Percentiles rank a stretch among this genome's conserved stretches.
Evolutionary conservation across 2,113 vertebrate genomes (phyloP).

Genomic region (Ornithorhynchus anatinus): DNA sequence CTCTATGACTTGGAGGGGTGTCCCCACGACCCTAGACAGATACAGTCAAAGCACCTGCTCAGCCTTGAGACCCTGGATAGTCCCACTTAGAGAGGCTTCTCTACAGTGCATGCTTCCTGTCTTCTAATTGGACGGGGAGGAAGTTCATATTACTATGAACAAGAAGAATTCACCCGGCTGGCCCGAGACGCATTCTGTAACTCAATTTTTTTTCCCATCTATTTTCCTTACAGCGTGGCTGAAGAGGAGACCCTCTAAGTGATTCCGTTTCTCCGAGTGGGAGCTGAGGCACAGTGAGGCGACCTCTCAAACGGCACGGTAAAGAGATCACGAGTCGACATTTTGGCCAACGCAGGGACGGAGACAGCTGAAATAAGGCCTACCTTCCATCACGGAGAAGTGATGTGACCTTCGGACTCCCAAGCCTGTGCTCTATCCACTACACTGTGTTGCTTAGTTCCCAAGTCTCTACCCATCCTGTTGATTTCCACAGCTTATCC

Average conservation of each 20-base stretch:
- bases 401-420: too few relatives aligned
- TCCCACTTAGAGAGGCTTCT: constrained; percentile 9
- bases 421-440: too few relatives aligned
- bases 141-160: constrained; percentile 2
- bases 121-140: background rate
- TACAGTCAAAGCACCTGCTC: constrained; percentile 25
- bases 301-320: too few relatives aligned
- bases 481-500: background rate
- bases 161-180: background rate
- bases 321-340: too few relatives aligned
- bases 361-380: too few relatives aligned
- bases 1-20: constrained; percentile 20
- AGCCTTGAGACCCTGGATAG: constrained; percentile 11
- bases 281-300: too few relatives aligned
- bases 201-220: constrained; percentile 23
- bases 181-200: background rate
- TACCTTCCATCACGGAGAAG: background rate
- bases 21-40: constrained; percentile 20
- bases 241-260: too few relatives aligned
- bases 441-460: too few relatives aligned
- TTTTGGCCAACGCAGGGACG: too few relatives aligned
- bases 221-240: too few relatives aligned
- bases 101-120: background rate
- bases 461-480: background rate
- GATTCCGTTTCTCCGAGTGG: too few relatives aligned